phyloP scores from a whole-genome alignment of 2,797 vertebrate genomes.

The Sebastes steindachneri region DNA sequence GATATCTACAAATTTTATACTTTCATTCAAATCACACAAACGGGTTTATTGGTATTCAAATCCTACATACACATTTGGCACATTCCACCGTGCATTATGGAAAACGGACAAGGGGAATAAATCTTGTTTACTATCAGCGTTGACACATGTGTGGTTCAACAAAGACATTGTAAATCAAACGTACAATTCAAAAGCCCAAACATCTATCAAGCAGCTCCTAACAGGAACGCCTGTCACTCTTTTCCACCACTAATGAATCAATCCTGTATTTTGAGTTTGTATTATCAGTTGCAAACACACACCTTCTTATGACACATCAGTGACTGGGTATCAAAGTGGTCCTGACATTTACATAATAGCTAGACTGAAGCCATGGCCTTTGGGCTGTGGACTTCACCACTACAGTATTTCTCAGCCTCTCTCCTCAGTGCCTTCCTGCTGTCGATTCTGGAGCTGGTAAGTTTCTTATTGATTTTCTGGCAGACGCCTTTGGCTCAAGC shows the following conservation, averaged over 20 bases:
- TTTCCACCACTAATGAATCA: not conserved
- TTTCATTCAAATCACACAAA: not conserved
- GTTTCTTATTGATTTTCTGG: conserved; percentile 81
- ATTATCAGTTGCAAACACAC: not conserved
- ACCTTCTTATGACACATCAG: not conserved
- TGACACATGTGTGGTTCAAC: not conserved
- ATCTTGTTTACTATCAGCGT: not conserved
- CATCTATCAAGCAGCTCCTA: not conserved
- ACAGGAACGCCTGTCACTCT: not conserved
- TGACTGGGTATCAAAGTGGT: not conserved
- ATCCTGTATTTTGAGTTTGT: not conserved
- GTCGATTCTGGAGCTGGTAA: conserved; percentile 53
- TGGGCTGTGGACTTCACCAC: conserved; percentile 28
- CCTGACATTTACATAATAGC: conserved; percentile 31
- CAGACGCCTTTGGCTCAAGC: conserved; percentile 74
- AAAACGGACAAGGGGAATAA: not conserved
- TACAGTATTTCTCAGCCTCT: conserved; percentile 32
- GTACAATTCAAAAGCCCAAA: not conserved
- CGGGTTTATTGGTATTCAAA: conserved; percentile 5
- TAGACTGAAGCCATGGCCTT: conserved; percentile 17
- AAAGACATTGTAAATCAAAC: conserved; percentile 16
- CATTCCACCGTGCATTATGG: not conserved
- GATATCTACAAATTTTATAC: not conserved
- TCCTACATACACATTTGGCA: not conserved
- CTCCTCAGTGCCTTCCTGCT: conserved; percentile 42